Percentiles rank a stretch among this genome's conserved stretches.
These are phyloP conservation scores for Apodemus agrarius DNA, from an alignment of 2,797 vertebrate genomes.

Conservation along the genomic window DNA sequence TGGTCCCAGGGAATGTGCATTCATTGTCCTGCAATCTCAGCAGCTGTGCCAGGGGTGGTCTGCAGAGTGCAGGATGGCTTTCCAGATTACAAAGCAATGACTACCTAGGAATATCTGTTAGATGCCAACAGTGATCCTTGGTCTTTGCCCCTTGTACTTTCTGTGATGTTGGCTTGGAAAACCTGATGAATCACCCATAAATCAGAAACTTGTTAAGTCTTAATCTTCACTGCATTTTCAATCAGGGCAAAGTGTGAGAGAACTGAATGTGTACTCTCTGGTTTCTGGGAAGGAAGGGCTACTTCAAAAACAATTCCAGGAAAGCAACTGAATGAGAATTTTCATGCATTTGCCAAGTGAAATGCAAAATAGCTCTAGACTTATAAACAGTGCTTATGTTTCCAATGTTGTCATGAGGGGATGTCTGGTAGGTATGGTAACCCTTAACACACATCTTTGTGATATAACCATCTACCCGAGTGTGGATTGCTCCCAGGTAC, in stretches of 20 bases:
- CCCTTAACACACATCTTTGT: background rate
- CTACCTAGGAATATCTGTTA: background rate
- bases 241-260: background rate
- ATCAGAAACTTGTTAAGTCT: slow-evolving; percentile 57
- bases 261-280: background rate
- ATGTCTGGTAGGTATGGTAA: background rate
- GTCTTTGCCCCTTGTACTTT: background rate
- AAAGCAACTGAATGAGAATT: slow-evolving; percentile 53
- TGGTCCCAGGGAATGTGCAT: background rate
- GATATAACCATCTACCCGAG: background rate
- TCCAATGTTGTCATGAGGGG: background rate
- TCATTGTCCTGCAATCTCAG: background rate
- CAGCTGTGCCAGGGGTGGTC: background rate
- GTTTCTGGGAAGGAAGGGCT: slow-evolving; percentile 62
- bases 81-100: background rate
- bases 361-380: slow-evolving; percentile 24
- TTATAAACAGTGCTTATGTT: slow-evolving; percentile 49
- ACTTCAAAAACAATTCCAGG: slow-evolving; percentile 72
- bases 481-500: background rate
- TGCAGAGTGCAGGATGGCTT: background rate
- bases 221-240: slow-evolving; percentile 15
- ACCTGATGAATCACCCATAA: slow-evolving; percentile 39
- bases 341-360: slow-evolving; percentile 45
- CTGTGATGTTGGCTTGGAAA: background rate
- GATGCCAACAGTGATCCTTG: background rate